phyloP scores from a whole-genome alignment of 92 coral and sea anemone genomes.

The Palythoa grandiflora region DNA sequence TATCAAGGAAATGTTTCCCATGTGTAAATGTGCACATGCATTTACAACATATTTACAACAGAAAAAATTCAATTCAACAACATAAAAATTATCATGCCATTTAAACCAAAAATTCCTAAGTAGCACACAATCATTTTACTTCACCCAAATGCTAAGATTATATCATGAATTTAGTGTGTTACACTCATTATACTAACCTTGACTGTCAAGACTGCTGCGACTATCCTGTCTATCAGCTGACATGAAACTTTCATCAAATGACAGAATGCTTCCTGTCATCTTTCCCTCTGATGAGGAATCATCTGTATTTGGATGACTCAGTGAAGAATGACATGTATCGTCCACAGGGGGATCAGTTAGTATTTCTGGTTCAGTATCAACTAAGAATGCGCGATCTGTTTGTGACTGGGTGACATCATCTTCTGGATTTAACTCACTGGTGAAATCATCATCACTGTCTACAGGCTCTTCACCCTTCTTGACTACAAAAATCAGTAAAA shows the following conservation, averaged over 20 bases:
- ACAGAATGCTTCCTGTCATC: not conserved
- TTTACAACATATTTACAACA: too few relatives aligned
- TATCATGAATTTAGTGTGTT: not conserved
- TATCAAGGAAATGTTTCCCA: too few relatives aligned
- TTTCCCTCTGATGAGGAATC: not conserved
- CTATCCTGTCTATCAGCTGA: constrained; percentile 20
- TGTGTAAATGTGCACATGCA: too few relatives aligned
- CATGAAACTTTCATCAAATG: constrained; percentile 18
- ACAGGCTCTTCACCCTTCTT: constrained; percentile 56
- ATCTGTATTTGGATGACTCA: not conserved
- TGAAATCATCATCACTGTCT: constrained; percentile 90
- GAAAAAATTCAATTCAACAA: too few relatives aligned
- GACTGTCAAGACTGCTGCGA: constrained; percentile 37
- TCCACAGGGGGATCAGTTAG: not conserved
- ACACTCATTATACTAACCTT: not conserved
- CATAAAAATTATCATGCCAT: too few relatives aligned
- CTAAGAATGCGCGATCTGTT: constrained; percentile 16
- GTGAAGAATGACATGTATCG: not conserved
- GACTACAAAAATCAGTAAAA: constrained; percentile 2
- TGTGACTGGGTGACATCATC: not conserved
- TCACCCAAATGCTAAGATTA: not conserved
- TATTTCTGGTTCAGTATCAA: constrained; percentile 29
- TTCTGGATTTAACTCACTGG: constrained; percentile 68
- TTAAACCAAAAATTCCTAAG: too few relatives aligned
- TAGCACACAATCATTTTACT: not conserved